Conservation (phyloP, 2,113 vertebrate species). For the Syngnathus floridae region DNA sequence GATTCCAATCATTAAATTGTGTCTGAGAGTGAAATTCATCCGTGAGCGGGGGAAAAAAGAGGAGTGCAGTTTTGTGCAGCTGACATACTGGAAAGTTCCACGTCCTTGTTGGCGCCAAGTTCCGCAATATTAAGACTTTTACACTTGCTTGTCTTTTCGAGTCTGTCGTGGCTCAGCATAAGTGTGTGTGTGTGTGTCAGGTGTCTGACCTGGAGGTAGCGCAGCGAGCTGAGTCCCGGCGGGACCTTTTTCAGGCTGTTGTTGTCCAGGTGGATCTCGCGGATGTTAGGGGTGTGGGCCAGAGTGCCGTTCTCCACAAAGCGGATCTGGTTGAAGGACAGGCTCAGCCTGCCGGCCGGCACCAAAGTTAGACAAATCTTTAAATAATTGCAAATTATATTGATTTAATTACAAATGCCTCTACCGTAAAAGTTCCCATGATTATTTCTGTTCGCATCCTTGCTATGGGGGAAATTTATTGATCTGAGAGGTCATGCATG, state of each 20-base stretch:
- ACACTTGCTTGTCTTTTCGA: background rate
- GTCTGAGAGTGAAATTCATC: conserved; percentile 1
- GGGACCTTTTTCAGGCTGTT: conserved; percentile 90
- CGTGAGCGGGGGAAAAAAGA: conserved; percentile 1
- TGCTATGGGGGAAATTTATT: background rate
- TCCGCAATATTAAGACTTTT: background rate
- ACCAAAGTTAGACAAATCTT: too few species aligned
- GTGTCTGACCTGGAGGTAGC: conserved; percentile 83
- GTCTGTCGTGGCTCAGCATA: background rate
- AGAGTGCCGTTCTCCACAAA: conserved; percentile 91
- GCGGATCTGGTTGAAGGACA: conserved; percentile 90
- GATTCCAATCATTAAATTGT: background rate
- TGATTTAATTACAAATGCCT: background rate
- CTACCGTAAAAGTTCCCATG: too few species aligned
- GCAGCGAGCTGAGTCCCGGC: conserved; percentile 78
- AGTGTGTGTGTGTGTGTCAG: background rate
- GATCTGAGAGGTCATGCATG: background rate
- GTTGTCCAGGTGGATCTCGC: conserved; percentile 88
- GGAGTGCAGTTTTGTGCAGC: background rate
- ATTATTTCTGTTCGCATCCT: background rate
- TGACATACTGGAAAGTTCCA: background rate
- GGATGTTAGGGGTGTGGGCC: conserved; percentile 77
- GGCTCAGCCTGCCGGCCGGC: conserved; percentile 72
- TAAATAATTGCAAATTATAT: background rate
- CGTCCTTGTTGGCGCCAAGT: background rate